Evolutionary conservation across 2,888 invertebrate genomes (phyloP).

Genomic region (Drosophila limbata): DNA sequence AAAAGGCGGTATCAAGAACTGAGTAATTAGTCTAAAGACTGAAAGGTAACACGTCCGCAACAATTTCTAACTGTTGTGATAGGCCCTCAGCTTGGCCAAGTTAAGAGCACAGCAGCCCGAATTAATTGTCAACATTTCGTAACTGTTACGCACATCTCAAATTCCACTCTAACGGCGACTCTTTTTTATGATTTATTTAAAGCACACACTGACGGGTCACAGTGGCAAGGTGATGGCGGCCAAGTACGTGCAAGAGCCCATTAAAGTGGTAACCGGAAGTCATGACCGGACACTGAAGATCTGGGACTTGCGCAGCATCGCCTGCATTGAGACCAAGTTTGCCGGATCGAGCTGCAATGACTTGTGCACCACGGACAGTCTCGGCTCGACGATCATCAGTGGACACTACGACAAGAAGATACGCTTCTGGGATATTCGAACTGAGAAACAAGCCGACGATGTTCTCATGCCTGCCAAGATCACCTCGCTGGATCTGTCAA

Average conservation of each 20-base stretch:
- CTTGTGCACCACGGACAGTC: constrained; percentile 94
- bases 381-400: constrained; percentile 95
- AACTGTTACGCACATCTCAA: constrained; percentile 18
- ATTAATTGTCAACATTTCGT: constrained; percentile 18
- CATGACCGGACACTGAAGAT: constrained; percentile 99
- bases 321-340: constrained; percentile 97
- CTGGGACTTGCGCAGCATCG: constrained; percentile 97
- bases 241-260: constrained; percentile 96
- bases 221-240: constrained; percentile 99
- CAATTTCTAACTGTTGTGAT: constrained; percentile 28
- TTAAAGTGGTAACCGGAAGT: constrained; percentile 98
- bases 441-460: constrained; percentile 94
- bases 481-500: constrained; percentile 96
- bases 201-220: constrained; percentile 88
- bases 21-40: constrained; percentile 44
- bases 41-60: constrained; percentile 11
- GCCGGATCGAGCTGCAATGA: constrained; percentile 99
- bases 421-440: constrained; percentile 98
- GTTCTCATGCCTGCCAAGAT: constrained; percentile 96
- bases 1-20: constrained; percentile 30
- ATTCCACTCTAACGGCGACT: constrained; percentile 31
- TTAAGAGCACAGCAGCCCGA: constrained; percentile 17
- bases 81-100: no score
- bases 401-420: constrained; percentile 99
- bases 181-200: constrained; percentile 10